These are phyloP conservation scores for Aleiodes testaceus DNA, from an alignment of 2,888 invertebrate species.

Conservation along the genomic window DNA sequence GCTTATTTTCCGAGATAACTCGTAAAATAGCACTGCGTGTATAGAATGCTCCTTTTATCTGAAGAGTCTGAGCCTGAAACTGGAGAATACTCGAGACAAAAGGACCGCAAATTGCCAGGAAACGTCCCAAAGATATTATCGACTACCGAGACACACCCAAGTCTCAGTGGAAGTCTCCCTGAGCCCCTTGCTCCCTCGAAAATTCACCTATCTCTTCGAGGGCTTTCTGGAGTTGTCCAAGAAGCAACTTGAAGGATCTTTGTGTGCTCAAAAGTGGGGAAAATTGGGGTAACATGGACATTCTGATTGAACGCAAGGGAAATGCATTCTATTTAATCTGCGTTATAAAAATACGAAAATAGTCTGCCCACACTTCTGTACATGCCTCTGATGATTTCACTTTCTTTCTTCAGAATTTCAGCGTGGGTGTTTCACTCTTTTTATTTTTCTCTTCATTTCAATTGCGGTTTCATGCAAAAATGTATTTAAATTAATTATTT, in stretches of 20 bases:
- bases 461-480: neutral
- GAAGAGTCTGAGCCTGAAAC: neutral
- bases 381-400: conserved; percentile 49
- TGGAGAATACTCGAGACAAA: conserved; percentile 16
- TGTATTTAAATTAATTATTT: no score
- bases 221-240: no score
- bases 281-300: no score
- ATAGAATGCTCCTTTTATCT: conserved; percentile 23
- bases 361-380: conserved; percentile 54
- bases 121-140: conserved; percentile 17
- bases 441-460: conserved; percentile 4
- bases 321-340: no score
- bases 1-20: no score
- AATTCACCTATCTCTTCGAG: no score
- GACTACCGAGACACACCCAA: conserved; percentile 6
- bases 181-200: neutral
- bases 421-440: conserved; percentile 13
- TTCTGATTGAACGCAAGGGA: no score
- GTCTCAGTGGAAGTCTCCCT: conserved; percentile 13
- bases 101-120: conserved; percentile 30
- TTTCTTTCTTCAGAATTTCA: conserved; percentile 37
- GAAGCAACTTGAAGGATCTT: no score
- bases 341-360: conserved; percentile 49
- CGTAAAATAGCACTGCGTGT: neutral
- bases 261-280: no score